phyloP scores from a whole-genome alignment of 1,140 invertebrate species.

The Sipha flava region DNA sequence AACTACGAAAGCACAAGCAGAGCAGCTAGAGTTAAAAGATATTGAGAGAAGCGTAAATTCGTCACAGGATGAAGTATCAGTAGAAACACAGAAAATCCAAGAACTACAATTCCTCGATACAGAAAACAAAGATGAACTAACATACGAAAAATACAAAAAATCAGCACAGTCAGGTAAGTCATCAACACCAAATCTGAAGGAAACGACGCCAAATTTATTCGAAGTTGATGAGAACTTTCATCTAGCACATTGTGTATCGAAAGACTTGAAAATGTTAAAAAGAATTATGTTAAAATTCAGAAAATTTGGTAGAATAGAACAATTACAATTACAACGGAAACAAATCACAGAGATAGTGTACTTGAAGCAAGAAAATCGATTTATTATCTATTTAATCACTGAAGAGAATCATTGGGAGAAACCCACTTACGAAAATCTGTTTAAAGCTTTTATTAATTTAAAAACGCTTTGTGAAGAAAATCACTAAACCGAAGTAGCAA shows the following conservation, averaged over 20 bases:
- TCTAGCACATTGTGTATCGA: background rate
- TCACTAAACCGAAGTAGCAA: background rate
- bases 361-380: background rate
- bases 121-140: background rate
- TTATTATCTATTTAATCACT: background rate
- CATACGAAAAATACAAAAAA: background rate
- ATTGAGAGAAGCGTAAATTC: background rate
- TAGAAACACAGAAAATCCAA: background rate
- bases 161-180: background rate
- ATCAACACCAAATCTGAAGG: background rate
- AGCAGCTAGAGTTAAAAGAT: too few species aligned
- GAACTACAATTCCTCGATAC: background rate
- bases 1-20: background rate
- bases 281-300: background rate
- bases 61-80: too few species aligned
- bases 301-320: background rate
- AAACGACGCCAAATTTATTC: background rate
- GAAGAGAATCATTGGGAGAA: background rate
- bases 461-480: background rate
- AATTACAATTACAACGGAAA: background rate
- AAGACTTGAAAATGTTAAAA: background rate
- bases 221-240: background rate
- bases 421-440: background rate
- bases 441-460: background rate
- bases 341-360: background rate